Conservation (phyloP, 2,113 vertebrate genomes). For the Alethe diademata region DNA sequence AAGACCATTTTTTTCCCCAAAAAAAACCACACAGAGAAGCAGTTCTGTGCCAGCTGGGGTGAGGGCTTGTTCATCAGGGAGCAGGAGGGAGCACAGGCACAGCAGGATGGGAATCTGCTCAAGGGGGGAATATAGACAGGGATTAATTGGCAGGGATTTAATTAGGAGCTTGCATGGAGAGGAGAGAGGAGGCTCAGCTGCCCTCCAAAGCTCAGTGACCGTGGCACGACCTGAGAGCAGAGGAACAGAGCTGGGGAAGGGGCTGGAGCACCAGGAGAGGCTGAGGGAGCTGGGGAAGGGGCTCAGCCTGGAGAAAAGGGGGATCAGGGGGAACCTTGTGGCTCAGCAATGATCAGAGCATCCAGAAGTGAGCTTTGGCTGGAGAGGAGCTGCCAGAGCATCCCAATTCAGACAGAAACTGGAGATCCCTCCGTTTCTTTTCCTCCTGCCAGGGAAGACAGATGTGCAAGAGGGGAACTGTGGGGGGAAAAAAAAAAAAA, state of each 20-base stretch:
- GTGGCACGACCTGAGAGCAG: background rate
- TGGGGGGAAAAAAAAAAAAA: accelerated
- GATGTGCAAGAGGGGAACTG: background rate
- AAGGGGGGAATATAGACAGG: background rate
- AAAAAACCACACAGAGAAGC: background rate
- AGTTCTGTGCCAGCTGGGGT: background rate
- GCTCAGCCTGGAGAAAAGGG: background rate
- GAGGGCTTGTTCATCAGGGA: background rate
- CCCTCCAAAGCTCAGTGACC: background rate
- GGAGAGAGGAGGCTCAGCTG: background rate
- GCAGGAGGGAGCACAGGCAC: background rate
- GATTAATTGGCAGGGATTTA: background rate
- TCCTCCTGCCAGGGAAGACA: background rate
- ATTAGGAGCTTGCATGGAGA: background rate
- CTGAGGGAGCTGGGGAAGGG: background rate
- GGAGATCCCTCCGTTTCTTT: accelerated
- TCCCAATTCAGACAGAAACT: background rate
- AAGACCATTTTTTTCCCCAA: background rate
- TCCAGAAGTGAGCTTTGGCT: background rate
- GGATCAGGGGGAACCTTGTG: accelerated
- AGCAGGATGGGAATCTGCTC: background rate
- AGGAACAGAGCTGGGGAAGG: background rate
- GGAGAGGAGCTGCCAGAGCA: background rate
- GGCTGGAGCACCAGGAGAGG: background rate
- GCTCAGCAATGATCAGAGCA: background rate